These are phyloP conservation scores for Pica pica DNA, from an alignment of 2,113 vertebrate species.

Conservation along the genomic window DNA sequence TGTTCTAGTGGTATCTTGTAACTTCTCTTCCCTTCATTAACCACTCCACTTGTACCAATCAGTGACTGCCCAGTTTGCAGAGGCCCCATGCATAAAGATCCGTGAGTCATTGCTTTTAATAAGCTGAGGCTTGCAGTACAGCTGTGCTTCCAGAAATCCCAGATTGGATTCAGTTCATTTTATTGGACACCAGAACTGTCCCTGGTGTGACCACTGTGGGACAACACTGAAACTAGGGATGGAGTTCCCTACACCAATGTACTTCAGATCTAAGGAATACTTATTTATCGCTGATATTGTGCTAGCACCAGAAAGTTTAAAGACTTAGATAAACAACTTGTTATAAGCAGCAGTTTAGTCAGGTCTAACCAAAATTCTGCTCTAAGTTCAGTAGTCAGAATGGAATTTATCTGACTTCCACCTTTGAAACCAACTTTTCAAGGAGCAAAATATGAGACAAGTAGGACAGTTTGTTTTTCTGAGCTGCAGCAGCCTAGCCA, in stretches of 20 bases:
- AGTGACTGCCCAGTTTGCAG: background rate
- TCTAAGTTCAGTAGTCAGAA: background rate
- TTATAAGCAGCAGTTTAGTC: background rate
- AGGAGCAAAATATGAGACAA: background rate
- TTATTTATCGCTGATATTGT: background rate
- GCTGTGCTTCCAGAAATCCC: background rate
- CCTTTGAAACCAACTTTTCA: background rate
- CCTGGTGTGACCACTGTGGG: background rate
- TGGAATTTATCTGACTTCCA: background rate
- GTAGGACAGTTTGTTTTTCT: background rate
- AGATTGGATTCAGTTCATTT: background rate
- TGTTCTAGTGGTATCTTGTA: background rate
- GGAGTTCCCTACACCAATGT: background rate
- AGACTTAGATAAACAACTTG: background rate
- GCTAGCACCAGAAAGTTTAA: background rate
- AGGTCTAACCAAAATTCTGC: background rate
- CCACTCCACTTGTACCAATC: background rate
- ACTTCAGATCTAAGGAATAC: background rate
- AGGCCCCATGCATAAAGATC: background rate
- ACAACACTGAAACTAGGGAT: background rate
- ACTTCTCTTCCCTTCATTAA: background rate
- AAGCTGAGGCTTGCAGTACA: background rate
- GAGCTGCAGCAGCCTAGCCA: background rate
- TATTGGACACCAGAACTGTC: background rate
- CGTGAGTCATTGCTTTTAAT: fast-evolving